Base-by-base conservation (phyloP, 2,888 invertebrate genomes). In the Taphrorychus bicolor region DNA sequence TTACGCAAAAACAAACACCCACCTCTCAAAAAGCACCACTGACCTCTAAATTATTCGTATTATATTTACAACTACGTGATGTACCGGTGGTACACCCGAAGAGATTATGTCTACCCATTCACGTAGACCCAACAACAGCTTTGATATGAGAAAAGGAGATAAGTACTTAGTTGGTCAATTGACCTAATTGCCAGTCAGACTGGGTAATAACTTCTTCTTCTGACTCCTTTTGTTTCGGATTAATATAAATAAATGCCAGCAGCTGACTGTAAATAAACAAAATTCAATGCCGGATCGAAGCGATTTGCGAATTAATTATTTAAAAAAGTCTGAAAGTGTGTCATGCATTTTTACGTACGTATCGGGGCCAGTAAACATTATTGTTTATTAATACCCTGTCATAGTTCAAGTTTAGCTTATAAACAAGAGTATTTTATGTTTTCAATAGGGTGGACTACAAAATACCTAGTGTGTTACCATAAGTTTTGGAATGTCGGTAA, bases 161-260 rank as follows among this genome's bases (percentile, higher is more conserved):
- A 48, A 48, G 48, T 19, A 48, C 17, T 48, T 48, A 19, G 18
- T 48, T n/a, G 16, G 48, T 14, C 48, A 48, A 48, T 48, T 17
- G 48, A 48, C n/a, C 17, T 16, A 14, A 48, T 48, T 48, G 32
- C 32, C 11, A 9, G 7, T 7, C 11, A 9, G 32, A 1, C 2
- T 32, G 32, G 32, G 11, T 32, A 32, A 1, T 3, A 32, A 32
- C 7, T 32, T 32, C 7, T 32, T n/a, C n/a, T n/a, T n/a, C n/a
- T n/a, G n/a, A n/a, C n/a, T n/a, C n/a, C n/a, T n/a, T n/a, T n/a
- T n/a, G n/a, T n/a, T n/a, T n/a, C n/a, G n/a, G n/a, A n/a, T n/a
- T n/a, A n/a, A n/a, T n/a, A n/a, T n/a, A n/a, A n/a, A n/a, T n/a
- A n/a, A n/a, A n/a, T n/a, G n/a, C n/a, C n/a, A n/a, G n/a, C n/a